phyloP scores from a whole-genome alignment of 1,140 invertebrate species.

The Lucilia sericata region DNA sequence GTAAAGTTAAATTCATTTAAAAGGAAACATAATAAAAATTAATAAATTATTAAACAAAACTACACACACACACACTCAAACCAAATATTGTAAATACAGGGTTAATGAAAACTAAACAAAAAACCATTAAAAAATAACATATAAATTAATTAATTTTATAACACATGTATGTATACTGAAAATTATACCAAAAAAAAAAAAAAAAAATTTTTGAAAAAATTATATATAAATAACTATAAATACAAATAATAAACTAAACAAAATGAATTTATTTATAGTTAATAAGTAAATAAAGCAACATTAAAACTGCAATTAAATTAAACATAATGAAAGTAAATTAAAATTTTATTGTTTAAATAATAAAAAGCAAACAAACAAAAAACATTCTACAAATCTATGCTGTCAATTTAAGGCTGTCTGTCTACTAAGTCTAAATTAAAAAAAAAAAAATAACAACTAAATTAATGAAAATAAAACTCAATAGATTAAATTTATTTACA shows the following conservation, averaged over 20 bases:
- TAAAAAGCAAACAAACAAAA: conserved; percentile 24
- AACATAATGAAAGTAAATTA: conserved; percentile 7
- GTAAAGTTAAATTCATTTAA: neutral
- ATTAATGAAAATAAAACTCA: neutral
- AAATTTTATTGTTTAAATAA: conserved; percentile 5
- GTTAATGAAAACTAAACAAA: neutral
- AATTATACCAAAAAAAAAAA: too few species aligned
- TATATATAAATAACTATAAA: neutral
- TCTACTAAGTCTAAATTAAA: neutral
- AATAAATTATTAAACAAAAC: neutral
- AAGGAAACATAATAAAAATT: neutral
- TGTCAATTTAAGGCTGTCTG: conserved; percentile 58
- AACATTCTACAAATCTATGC: conserved; percentile 25
- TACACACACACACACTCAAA: neutral
- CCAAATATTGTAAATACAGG: neutral
- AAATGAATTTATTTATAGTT: conserved; percentile 8
- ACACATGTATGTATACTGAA: neutral
- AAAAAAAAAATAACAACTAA: neutral
- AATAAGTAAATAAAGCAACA: neutral
- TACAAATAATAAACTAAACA: conserved; percentile 8
- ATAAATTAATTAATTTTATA: neutral
- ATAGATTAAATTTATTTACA: conserved; percentile 28
- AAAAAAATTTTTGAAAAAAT: neutral
- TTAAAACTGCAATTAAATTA: neutral
- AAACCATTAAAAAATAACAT: neutral